A percentile compares a stretch with the other conserved stretches of the same genome.
Conservation (phyloP, 2,888 invertebrate genomes). For the Poecilobothrus nobilitatus region DNA sequence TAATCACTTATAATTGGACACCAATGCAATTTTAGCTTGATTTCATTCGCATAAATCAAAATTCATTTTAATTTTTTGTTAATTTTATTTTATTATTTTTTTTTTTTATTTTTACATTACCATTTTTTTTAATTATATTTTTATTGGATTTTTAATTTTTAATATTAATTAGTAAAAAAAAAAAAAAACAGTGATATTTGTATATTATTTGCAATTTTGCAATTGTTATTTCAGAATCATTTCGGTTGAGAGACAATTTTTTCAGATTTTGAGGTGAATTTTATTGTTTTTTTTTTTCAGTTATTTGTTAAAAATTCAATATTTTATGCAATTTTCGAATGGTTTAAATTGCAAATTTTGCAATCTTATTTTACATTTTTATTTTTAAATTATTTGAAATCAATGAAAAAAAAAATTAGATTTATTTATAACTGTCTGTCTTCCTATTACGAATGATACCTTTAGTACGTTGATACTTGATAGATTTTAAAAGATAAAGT, state of each 20-base stretch:
- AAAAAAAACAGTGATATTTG: background rate
- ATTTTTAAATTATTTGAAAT: no score
- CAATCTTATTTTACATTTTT: background rate
- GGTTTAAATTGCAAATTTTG: background rate
- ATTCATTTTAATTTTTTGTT: background rate
- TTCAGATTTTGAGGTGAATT: background rate
- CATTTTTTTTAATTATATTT: background rate
- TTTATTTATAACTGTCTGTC: no score
- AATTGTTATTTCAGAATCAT: background rate
- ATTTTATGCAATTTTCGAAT: background rate
- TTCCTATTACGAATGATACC: no score
- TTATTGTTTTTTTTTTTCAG: background rate
- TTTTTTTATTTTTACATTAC: background rate
- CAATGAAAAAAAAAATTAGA: no score
- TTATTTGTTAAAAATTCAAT: background rate
- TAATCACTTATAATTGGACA: constrained; percentile 6
- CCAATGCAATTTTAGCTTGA: constrained; percentile 3
- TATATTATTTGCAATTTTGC: background rate
- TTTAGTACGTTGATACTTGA: no score
- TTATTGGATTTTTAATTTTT: background rate
- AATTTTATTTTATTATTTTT: background rate
- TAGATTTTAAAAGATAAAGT: no score
- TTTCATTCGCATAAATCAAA: constrained; percentile 3
- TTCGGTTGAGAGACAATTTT: background rate
- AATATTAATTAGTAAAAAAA: background rate